Percentiles rank a stretch among this genome's conserved stretches.
These are phyloP conservation scores for Mesorhabditis spiculigera DNA, from an alignment of 2,888 invertebrate genomes.

Conservation along the genomic window DNA sequence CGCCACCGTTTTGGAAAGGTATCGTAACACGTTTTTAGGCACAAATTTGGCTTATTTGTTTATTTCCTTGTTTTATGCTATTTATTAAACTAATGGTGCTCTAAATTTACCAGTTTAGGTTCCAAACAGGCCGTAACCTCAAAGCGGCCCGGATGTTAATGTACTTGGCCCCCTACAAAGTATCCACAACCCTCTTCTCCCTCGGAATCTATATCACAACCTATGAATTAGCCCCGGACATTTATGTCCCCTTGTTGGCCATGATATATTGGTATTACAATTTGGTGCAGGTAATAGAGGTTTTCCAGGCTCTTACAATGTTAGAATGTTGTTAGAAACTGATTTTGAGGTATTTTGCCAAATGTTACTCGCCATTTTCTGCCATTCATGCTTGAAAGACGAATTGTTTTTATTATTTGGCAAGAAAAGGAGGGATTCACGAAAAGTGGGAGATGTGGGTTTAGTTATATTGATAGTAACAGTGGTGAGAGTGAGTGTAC, in stretches of 20 bases:
- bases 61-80: no score
- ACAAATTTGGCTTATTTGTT: background rate
- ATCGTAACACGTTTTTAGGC: background rate
- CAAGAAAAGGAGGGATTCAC: background rate
- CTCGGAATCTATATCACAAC: background rate
- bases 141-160: background rate
- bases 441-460: constrained; percentile 1
- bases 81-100: no score
- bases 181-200: constrained; percentile 4
- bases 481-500: no score
- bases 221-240: background rate
- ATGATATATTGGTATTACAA: background rate
- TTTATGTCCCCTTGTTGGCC: background rate
- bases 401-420: background rate
- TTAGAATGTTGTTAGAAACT: no score
- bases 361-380: background rate
- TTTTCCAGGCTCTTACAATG: background rate
- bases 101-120: background rate
- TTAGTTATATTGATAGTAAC: no score
- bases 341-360: background rate
- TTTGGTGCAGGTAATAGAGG: background rate
- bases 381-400: constrained; percentile 4
- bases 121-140: constrained; percentile 1
- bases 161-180: constrained; percentile 2
- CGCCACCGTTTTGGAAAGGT: background rate